Conservation (phyloP, 2,113 vertebrate genomes). For the Megatriorchis doriae region DNA sequence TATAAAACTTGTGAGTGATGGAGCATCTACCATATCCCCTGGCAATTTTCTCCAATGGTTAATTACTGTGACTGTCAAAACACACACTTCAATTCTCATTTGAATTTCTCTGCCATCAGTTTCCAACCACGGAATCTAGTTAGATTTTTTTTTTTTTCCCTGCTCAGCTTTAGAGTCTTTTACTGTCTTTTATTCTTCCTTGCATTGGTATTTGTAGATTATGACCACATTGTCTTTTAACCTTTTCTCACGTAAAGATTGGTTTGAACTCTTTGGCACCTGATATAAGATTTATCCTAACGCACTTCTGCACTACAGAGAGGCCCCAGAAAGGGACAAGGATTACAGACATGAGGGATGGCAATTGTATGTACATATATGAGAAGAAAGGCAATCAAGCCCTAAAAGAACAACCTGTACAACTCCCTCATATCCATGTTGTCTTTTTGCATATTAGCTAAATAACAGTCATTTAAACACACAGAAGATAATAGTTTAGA, state of each 20-base stretch:
- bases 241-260: not conserved
- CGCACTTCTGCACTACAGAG: not conserved
- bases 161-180: not conserved
- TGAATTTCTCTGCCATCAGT: slow-evolving; percentile 15
- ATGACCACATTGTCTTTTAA: slow-evolving; percentile 25
- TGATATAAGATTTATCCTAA: not conserved
- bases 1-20: slow-evolving; percentile 29
- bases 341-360: not conserved
- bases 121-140: not conserved
- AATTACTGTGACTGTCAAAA: slow-evolving; percentile 55
- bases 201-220: not conserved
- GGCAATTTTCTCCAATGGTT: slow-evolving; percentile 41
- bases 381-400: not conserved
- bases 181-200: not conserved
- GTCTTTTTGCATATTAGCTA: not conserved
- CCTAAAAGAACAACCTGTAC: not conserved
- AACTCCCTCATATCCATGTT: not conserved
- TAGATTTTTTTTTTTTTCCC: not conserved
- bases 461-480: not conserved
- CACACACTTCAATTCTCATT: slow-evolving; percentile 40
- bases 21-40: slow-evolving; percentile 20
- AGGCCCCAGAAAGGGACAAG: not conserved
- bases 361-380: rapidly evolving
- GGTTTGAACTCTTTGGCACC: slow-evolving; percentile 19
- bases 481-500: not conserved